Evolutionary conservation across 2,797 vertebrate species (phyloP).

Genomic region (Clarias fuscus): DNA sequence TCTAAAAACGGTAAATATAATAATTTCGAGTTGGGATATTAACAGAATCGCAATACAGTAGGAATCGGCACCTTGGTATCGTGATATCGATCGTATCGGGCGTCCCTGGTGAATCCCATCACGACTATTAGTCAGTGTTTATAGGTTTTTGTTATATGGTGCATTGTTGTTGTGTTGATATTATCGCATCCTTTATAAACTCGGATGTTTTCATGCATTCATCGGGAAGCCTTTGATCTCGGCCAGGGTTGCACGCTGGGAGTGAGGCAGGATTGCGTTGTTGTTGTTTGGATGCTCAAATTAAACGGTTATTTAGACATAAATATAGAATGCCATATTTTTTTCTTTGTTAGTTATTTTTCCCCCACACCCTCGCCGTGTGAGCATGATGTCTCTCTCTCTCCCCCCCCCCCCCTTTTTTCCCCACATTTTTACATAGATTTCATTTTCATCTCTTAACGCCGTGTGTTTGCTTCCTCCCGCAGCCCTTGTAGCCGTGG

Average conservation of each 20-base stretch:
- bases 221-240: not conserved
- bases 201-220: not conserved
- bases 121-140: no score
- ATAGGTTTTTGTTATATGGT: not conserved
- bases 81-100: no score
- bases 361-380: not conserved
- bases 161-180: not conserved
- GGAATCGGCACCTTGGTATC: no score
- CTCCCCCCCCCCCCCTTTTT: not conserved
- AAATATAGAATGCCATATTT: not conserved
- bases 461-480: constrained; percentile 6
- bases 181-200: not conserved
- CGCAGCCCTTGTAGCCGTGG: constrained; percentile 45
- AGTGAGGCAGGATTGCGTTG: no score
- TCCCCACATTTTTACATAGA: not conserved
- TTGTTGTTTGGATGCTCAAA: not conserved
- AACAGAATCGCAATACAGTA: no score
- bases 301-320: not conserved
- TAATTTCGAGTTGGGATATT: no score
- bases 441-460: not conserved
- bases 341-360: not conserved
- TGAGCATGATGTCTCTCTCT: not conserved
- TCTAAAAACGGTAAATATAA: no score
- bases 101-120: no score
- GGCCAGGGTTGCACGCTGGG: not conserved